phyloP scores from a whole-genome alignment of 2,113 vertebrate genomes.

The Illadopsis cleaveri region DNA sequence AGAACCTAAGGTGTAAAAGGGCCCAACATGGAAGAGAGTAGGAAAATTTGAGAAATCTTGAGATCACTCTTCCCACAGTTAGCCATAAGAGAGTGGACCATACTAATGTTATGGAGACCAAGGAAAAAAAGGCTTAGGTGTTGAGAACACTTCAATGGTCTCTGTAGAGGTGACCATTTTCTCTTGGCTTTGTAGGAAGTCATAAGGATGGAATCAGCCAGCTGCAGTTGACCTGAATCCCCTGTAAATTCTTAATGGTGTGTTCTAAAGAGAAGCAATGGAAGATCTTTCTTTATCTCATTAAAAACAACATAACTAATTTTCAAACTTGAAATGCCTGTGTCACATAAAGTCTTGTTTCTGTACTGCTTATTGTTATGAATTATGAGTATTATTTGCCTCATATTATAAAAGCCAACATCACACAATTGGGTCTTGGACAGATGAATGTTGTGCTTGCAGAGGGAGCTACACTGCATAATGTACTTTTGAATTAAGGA shows the following conservation, averaged over 20 bases:
- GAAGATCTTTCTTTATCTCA: not conserved
- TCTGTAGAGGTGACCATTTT: not conserved
- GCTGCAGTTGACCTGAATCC: not conserved
- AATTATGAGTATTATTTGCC: not conserved
- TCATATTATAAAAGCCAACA: not conserved
- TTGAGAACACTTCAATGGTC: not conserved
- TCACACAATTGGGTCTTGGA: not conserved
- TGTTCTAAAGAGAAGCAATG: not conserved
- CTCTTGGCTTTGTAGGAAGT: not conserved
- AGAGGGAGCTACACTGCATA: not conserved
- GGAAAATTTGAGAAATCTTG: not conserved
- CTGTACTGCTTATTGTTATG: not conserved
- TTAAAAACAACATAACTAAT: not conserved
- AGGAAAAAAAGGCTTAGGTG: not conserved
- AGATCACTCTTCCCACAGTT: not conserved
- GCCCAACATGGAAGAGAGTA: not conserved
- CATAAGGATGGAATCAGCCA: not conserved
- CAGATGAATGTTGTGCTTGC: not conserved
- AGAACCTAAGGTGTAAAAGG: not conserved
- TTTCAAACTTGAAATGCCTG: not conserved
- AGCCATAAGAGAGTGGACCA: not conserved
- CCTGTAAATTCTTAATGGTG: not conserved
- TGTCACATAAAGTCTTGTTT: not conserved
- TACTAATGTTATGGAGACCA: not conserved
- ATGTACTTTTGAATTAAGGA: not conserved